Base-by-base conservation (phyloP, 1,140 invertebrate species). In the Leucophenga varia region DNA sequence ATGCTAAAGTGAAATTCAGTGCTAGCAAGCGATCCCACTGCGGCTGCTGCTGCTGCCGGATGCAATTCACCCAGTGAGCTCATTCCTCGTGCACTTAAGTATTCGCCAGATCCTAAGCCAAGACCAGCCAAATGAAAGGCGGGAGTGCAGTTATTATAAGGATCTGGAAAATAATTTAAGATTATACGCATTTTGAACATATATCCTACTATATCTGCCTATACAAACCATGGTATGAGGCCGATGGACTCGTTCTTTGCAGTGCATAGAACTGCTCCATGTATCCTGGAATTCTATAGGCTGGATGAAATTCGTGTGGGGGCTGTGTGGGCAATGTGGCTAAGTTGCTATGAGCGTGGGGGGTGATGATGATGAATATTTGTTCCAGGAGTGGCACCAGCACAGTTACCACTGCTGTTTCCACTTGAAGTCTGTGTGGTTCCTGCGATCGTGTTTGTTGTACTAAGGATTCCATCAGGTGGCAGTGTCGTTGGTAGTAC, bases 1-100 rank as follows among this genome's bases (percentile, higher is more conserved):
- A 88, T 78, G 43, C 85, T 86, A 55, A 88, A 88, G 10, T 84
- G 84, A 59, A 88, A 84, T 60, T 88, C 86, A 3, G 84, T 82
- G 31, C 84, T 87, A 12, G 84, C 82, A 41, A 88, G 73, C n/a
- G 86, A 85, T 43, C 84, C 60, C 3, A 60, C 61, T 0, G 57
- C 64, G 6, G 69, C 69, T 22, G 61, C 69, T 4, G 72, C 69
- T 6, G 64, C 61, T 5, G 60, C 58, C n/a, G 64, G 64, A 54
- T 75, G 73, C 3, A 72, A 16, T 6, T 72, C 72, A 16, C 52
- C 56, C 1, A 72, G 16, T 0, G 71, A 63, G 6, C 64, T 59
- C 40, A 64, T 49, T 1, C 61, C 52, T 6, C 68, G 55, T 3
- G 54, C 51, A 2, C 51, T 49, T 18, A 75, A 52, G 52, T 72